These are phyloP conservation scores for Pleuronectes platessa DNA, from an alignment of 2,113 vertebrate species.

Conservation along the genomic window DNA sequence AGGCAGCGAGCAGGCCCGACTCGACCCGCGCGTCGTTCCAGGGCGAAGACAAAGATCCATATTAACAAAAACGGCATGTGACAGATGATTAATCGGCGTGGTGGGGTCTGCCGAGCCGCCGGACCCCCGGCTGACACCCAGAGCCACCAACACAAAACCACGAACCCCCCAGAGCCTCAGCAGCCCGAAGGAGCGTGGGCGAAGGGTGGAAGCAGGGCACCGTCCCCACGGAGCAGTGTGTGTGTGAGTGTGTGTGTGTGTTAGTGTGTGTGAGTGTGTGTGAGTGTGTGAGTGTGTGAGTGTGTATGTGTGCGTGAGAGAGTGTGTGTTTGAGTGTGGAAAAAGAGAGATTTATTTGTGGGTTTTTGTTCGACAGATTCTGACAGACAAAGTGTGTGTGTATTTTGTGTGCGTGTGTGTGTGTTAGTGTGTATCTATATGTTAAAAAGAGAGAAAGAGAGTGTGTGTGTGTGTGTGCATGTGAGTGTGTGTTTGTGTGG, in stretches of 20 bases:
- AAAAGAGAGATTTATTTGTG: no score
- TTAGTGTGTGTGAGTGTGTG: constrained; percentile 39
- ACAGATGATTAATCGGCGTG: constrained; percentile 81
- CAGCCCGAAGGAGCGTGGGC: constrained; percentile 71
- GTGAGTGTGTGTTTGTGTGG: not conserved
- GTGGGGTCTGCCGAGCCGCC: constrained; percentile 58
- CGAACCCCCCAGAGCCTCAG: constrained; percentile 61
- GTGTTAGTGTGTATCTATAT: not conserved
- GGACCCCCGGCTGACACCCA: constrained; percentile 70
- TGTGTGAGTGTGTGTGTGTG: constrained; percentile 36
- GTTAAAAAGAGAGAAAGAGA: no score
- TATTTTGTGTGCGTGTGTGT: constrained; percentile 11
- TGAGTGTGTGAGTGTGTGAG: constrained; percentile 19
- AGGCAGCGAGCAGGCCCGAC: constrained; percentile 10
- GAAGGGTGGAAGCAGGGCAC: constrained; percentile 74
- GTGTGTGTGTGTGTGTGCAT: not conserved
- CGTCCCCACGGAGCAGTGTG: constrained; percentile 61
- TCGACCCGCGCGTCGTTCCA: not conserved
- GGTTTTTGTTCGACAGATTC: no score
- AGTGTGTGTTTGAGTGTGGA: not conserved
- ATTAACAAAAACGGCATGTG: constrained; percentile 68
- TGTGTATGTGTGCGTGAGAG: not conserved
- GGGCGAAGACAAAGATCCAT: constrained; percentile 72
- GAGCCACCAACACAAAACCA: constrained; percentile 71
- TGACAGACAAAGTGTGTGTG: not conserved